These are phyloP conservation scores for Andrena praecox DNA, from an alignment of 2,888 invertebrate species.

Conservation along the genomic window DNA sequence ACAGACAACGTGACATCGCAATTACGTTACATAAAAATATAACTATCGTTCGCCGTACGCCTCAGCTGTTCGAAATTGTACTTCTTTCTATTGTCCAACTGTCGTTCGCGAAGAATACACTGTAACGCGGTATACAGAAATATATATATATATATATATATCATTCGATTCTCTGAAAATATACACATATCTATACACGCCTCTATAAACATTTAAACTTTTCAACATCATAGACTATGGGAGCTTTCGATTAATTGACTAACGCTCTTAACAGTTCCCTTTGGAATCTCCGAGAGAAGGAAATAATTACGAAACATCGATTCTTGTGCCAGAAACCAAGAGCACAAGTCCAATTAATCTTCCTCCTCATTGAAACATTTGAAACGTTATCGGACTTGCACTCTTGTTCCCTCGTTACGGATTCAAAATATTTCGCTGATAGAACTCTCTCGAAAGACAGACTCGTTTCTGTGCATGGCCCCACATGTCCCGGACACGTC, in stretches of 20 bases:
- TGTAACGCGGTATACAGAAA: constrained; percentile 22
- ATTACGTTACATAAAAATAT: constrained; percentile 32
- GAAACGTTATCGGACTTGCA: too few species aligned
- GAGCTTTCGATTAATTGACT: constrained; percentile 39
- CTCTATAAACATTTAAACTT: constrained; percentile 18
- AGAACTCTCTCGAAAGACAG: not conserved
- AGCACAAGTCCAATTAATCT: not conserved
- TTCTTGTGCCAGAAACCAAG: not conserved
- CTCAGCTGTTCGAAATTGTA: not conserved
- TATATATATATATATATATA: constrained; percentile 25
- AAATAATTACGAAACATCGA: not conserved
- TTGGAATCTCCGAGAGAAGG: not conserved
- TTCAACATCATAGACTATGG: constrained; percentile 2
- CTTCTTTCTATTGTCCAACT: constrained; percentile 1
- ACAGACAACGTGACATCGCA: constrained; percentile 28
- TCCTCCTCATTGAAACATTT: too few species aligned
- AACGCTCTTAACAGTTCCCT: not conserved
- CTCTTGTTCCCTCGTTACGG: too few species aligned
- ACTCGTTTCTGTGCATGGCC: not conserved
- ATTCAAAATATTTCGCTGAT: too few species aligned
- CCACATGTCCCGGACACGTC: not conserved
- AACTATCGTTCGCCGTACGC: constrained; percentile 23
- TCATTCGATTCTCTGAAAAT: constrained; percentile 31
- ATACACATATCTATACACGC: constrained; percentile 30
- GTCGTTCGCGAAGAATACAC: constrained; percentile 8